Base-by-base conservation (phyloP, 2,888 invertebrate species). In the Acanthosepion esculentum region DNA sequence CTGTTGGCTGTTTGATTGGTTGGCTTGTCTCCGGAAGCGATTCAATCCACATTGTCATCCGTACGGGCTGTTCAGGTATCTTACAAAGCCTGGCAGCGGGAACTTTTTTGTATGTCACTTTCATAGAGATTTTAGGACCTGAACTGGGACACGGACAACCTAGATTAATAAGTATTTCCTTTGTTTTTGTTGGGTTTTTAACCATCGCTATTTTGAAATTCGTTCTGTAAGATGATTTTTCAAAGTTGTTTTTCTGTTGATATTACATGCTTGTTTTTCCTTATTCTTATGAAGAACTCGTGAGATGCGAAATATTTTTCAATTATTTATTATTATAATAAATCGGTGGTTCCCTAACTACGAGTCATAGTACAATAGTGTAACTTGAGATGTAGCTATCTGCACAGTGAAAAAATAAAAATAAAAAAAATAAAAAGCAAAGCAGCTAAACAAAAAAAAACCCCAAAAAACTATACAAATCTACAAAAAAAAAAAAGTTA, bases 21-120 rank as follows among this genome's bases (percentile, higher is more conserved):
- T 95, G 94, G 29, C 53, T 94, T n/a, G 29, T 95, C 48, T 91
- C 95, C 5, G 94, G 94, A 48, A 94, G 94, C 48, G 64, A 92
- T 7, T 50, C 91, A 53, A 53, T 55, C 18, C n/a, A 59, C 50
- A 48, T 48, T 41, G 48, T 91, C 7, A 41, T 50, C n/a, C 94
- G 78, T 15, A 41, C 59, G n/a, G 94, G 96, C 48, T 95, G 96
- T 12, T 96, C 95, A 94, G 97, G 97, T 5, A 95, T 98, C 92
- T 96, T 96, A 50, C 98, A 99, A 98, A 99, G 99, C 10, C 97
- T 99, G 95, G 99, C 99, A 0, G 98, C 98, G 41, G 99, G 99
- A 18, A 99, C 99, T 0, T 98, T 99, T 91, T 98, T 99, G 23
- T 99, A 99, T 97, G 99, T 99, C 48, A 99, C 99, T 18, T 99